phyloP scores from a whole-genome alignment of 1,140 invertebrate genomes.

The Acromyrmex heyeri region DNA sequence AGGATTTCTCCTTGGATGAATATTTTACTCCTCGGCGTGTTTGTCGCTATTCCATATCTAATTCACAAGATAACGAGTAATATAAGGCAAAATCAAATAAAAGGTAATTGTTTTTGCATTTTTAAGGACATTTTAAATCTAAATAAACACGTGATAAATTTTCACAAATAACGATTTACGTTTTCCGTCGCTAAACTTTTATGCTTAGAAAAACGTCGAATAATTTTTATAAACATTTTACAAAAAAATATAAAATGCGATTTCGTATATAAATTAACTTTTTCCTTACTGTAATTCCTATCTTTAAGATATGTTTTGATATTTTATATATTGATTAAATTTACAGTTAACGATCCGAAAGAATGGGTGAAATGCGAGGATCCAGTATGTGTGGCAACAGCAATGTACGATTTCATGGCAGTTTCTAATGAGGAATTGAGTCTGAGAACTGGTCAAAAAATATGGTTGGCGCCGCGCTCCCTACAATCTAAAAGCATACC shows the following conservation, averaged over 20 bases:
- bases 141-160: constrained; percentile 60
- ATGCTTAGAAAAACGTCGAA: not conserved
- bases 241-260: not conserved
- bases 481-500: constrained; percentile 91
- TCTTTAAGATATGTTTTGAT: constrained; percentile 20
- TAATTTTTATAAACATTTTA: constrained; percentile 70
- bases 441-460: constrained; percentile 91
- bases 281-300: constrained; percentile 15
- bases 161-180: constrained; percentile 87
- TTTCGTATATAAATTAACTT: not conserved
- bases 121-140: not conserved
- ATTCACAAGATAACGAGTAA: constrained; percentile 93
- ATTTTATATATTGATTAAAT: constrained; percentile 8
- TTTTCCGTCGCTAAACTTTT: not conserved
- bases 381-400: constrained; percentile 91
- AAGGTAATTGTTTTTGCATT: constrained; percentile 80
- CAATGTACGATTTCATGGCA: constrained; percentile 92
- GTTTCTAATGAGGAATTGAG: constrained; percentile 92
- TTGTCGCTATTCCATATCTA: constrained; percentile 96
- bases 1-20: constrained; percentile 89
- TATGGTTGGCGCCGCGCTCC: constrained; percentile 94
- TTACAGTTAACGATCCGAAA: constrained; percentile 76
- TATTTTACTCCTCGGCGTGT: constrained; percentile 94
- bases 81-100: constrained; percentile 78
- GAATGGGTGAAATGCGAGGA: constrained; percentile 88